A percentile compares a stretch with the other conserved stretches of the same genome.
Evolutionary conservation across 30 jellyfish, hydroid and myxozoan genomes (phyloP).

Genomic region (Hydractinia echinata): DNA sequence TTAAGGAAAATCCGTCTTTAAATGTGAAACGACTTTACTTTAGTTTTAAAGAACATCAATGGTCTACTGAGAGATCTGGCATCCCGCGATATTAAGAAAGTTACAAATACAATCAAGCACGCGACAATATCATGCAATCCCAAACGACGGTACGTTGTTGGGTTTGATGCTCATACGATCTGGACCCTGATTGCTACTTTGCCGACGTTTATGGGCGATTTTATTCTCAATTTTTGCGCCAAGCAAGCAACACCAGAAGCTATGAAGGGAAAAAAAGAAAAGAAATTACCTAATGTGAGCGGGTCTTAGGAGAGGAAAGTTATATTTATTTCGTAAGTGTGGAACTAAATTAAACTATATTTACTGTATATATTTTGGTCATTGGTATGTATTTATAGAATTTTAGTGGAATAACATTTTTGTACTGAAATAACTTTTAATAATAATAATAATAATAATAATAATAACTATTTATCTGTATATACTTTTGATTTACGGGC

Average conservation of each 20-base stretch:
- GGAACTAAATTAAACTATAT: no score
- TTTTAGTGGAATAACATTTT: no score
- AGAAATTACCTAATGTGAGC: no score
- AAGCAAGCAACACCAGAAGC: constrained; percentile 7
- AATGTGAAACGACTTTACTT: not conserved
- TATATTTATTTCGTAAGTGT: no score
- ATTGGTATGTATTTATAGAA: no score
- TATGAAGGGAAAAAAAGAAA: not conserved
- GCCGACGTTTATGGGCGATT: constrained; percentile 4
- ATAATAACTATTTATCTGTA: no score
- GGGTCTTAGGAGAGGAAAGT: no score
- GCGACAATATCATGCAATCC: constrained; percentile 20
- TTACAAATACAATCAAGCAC: constrained; percentile 8
- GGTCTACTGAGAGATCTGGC: not conserved
- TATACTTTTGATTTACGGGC: no score
- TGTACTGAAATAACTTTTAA: no score
- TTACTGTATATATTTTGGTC: no score
- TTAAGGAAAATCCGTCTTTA: not conserved
- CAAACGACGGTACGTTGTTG: constrained; percentile 14
- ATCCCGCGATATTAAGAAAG: constrained; percentile 7
- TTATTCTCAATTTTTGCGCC: not conserved
- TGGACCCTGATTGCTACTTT: not conserved
- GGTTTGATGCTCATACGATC: constrained; percentile 7
- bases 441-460: no score
- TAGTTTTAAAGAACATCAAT: not conserved